A percentile compares a stretch with the other conserved stretches of the same genome.
These are phyloP conservation scores for Melipona quadrifasciata DNA, from an alignment of 1,140 invertebrate species.

Conservation along the genomic window DNA sequence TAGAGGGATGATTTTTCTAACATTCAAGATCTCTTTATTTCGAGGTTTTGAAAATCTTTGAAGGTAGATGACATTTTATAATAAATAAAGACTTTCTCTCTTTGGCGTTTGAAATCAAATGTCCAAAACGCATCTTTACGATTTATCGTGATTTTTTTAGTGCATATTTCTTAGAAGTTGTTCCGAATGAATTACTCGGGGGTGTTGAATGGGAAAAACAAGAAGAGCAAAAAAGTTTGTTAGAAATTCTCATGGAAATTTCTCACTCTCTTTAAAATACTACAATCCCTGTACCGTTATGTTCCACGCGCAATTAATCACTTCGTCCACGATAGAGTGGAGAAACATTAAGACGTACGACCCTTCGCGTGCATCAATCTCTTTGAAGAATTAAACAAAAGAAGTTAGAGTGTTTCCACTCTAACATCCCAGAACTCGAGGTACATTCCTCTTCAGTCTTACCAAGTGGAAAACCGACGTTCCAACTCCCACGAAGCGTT, in stretches of 20 bases:
- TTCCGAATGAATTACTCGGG: neutral
- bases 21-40: no score
- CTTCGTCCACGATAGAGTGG: constrained; percentile 13
- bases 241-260: neutral
- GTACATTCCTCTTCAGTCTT: neutral
- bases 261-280: neutral
- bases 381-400: constrained; percentile 34
- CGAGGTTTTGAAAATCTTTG: no score
- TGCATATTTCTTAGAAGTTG: neutral
- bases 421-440: neutral
- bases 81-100: no score
- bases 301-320: constrained; percentile 16
- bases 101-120: no score
- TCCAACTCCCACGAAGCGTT: neutral
- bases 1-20: no score
- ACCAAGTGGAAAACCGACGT: neutral
- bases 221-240: no score
- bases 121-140: no score
- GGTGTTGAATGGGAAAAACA: no score
- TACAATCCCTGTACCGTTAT: constrained; percentile 26
- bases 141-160: neutral
- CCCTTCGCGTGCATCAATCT: constrained; percentile 23
- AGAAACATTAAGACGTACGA: constrained; percentile 32
- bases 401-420: constrained; percentile 1
- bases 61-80: no score